phyloP scores from a whole-genome alignment of 2,888 invertebrate species.

The Ditylenchus weischeri region DNA sequence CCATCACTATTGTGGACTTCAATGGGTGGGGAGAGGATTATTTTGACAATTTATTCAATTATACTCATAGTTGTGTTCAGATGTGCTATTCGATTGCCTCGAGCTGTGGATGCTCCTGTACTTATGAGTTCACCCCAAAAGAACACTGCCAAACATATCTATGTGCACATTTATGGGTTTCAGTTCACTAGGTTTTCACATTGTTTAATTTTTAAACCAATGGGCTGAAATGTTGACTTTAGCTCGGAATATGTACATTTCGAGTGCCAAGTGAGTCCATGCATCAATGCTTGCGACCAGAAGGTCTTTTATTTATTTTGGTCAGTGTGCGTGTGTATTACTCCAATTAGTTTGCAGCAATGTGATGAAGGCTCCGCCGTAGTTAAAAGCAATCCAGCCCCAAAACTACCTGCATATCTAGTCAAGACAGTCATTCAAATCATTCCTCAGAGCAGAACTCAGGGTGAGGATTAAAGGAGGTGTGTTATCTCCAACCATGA shows the following conservation, averaged over 20 bases:
- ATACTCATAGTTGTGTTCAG: slow-evolving; percentile 28
- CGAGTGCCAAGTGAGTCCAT: slow-evolving; percentile 51
- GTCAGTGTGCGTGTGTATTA: too few species aligned
- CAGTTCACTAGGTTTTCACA: slow-evolving; percentile 47
- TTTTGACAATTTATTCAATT: neutral
- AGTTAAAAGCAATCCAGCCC: neutral
- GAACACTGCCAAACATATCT: slow-evolving; percentile 54
- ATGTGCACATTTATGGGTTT: slow-evolving; percentile 51
- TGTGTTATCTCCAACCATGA: neutral
- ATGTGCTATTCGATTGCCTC: slow-evolving; percentile 51
- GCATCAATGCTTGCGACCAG: slow-evolving; percentile 46
- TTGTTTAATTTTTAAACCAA: neutral
- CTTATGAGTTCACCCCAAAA: slow-evolving; percentile 43
- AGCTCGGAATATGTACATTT: slow-evolving; percentile 50
- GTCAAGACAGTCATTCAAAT: slow-evolving; percentile 6
- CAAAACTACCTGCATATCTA: neutral
- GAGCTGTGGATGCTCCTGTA: slow-evolving; percentile 56
- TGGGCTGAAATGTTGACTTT: neutral
- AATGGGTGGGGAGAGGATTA: slow-evolving; percentile 42
- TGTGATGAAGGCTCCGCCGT: slow-evolving; percentile 14
- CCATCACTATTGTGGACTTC: slow-evolving; percentile 50
- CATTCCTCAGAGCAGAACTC: neutral
- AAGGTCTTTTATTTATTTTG: slow-evolving; percentile 29
- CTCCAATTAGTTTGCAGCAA: slow-evolving; percentile 9
- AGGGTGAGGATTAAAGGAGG: neutral